Conservation (phyloP, 1,140 invertebrate species). For the Tetranychus urticae region DNA sequence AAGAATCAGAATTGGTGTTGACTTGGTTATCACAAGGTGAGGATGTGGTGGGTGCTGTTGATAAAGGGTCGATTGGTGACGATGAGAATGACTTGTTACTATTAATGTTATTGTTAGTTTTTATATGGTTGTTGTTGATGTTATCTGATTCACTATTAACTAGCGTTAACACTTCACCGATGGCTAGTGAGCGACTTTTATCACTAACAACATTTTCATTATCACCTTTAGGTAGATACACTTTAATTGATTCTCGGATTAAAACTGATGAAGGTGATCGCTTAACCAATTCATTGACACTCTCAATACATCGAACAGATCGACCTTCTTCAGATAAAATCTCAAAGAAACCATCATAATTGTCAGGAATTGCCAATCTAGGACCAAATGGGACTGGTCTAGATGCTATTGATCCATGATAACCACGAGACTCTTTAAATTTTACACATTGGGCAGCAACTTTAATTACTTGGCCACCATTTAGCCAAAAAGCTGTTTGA, state of each 20-base stretch:
- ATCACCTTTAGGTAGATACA: conserved; percentile 28
- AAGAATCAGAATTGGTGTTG: background rate
- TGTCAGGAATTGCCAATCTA: conserved; percentile 60
- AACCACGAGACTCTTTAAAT: conserved; percentile 45
- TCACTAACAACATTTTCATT: conserved; percentile 37
- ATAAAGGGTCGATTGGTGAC: background rate
- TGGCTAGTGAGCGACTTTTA: conserved; percentile 39
- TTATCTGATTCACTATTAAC: too few species aligned
- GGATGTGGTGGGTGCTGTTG: background rate
- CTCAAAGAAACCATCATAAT: conserved; percentile 76
- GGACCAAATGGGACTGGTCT: conserved; percentile 49
- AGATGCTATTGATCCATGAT: conserved; percentile 11
- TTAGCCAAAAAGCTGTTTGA: conserved; percentile 54
- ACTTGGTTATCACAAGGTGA: background rate
- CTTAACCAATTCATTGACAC: conserved; percentile 50
- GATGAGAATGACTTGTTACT: background rate
- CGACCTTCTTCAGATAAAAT: conserved; percentile 73
- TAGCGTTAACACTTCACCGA: conserved; percentile 42
- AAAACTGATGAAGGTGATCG: conserved; percentile 44
- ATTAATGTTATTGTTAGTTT: background rate
- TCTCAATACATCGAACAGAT: conserved; percentile 64
- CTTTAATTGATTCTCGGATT: conserved; percentile 61
- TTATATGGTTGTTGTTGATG: too few species aligned
- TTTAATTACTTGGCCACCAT: conserved; percentile 52
- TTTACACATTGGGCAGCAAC: conserved; percentile 66